Evolutionary conservation across 1,140 invertebrate species (phyloP), one percentile per base, ranked within the genome.

Genomic region (Camponotus floridanus): DNA sequence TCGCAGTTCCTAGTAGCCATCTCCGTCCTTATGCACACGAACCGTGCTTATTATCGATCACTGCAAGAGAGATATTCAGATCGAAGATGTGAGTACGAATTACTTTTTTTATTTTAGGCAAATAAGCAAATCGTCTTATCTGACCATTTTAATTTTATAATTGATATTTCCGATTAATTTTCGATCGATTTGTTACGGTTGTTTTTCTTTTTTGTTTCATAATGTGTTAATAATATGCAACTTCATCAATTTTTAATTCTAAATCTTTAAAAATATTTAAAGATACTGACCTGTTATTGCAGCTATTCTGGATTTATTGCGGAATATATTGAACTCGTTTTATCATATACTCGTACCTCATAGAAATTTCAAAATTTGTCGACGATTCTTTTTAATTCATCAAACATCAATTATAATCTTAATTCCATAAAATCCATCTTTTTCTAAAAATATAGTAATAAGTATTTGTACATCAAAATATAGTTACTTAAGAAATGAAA

Each of bases 1-100:
- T 91, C 90, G 90, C 90, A 91, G 91, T 91, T 91, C 91, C 90
- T 91, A 91, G 78, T 91, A 91, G 87, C 88, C 88, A 90, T 85
- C 79, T 91, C 91, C 91, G 91, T 91, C 91, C 90, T 91, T 88
- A 85, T 76, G 87, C 87, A 87, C 73, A 71, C 79, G 62, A 80
- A 85, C 18, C 59, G 79, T 89, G 61, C 11, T 61, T 85, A 88
- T 87, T 76, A 81, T 33, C 80, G 26, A 85, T 71, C 45, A 62
- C n/a, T 39, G 68, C 11, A 39, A 83, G n/a, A 39, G 13, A 61
- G 59, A 36, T 42, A 73, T 84, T 31, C 81, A 80, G 33, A 85
- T 57, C 18, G 64, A 70, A 18, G 36, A 68, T 2, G 68, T 73
- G 71, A 81, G 67, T 55, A 55, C 42, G 39, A 62, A 26, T 61